These are phyloP conservation scores for Alligator mississippiensis DNA, from an alignment of 2,113 vertebrate species.

Conservation along the genomic window DNA sequence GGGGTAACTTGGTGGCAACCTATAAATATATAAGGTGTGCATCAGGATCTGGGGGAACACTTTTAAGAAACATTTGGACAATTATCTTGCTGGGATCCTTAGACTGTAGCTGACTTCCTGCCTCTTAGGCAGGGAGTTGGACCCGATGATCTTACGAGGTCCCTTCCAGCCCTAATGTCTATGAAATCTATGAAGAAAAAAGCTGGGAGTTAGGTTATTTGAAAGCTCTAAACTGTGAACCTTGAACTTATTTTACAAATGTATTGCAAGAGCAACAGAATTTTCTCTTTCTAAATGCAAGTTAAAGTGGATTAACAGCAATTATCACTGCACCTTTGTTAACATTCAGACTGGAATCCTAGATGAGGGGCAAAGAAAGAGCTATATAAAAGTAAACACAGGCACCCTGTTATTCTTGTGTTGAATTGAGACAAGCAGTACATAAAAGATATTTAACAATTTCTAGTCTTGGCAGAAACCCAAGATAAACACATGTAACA, in stretches of 20 bases:
- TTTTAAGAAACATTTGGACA: too few species aligned
- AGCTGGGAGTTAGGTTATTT: fast-evolving
- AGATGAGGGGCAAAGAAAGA: not conserved
- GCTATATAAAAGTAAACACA: slow-evolving; percentile 35
- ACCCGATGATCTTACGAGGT: too few species aligned
- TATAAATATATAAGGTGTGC: too few species aligned
- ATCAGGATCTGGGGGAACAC: too few species aligned
- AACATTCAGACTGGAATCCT: not conserved
- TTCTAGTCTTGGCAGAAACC: slow-evolving; percentile 66
- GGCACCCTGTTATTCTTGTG: slow-evolving; percentile 31
- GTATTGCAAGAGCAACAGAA: fast-evolving
- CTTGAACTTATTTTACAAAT: not conserved
- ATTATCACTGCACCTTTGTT: not conserved
- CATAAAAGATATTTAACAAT: slow-evolving; percentile 57
- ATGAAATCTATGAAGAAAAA: not conserved
- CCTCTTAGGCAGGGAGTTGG: too few species aligned
- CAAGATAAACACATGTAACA: slow-evolving; percentile 68
- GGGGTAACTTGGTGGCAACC: too few species aligned
- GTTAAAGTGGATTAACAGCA: not conserved
- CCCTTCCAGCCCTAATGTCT: not conserved
- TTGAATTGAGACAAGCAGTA: slow-evolving; percentile 35
- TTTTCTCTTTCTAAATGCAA: not conserved
- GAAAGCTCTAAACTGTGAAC: not conserved
- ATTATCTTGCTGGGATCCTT: too few species aligned
- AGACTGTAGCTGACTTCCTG: too few species aligned